Conservation (phyloP, 2,797 vertebrate species). For the Merluccius polli region DNA sequence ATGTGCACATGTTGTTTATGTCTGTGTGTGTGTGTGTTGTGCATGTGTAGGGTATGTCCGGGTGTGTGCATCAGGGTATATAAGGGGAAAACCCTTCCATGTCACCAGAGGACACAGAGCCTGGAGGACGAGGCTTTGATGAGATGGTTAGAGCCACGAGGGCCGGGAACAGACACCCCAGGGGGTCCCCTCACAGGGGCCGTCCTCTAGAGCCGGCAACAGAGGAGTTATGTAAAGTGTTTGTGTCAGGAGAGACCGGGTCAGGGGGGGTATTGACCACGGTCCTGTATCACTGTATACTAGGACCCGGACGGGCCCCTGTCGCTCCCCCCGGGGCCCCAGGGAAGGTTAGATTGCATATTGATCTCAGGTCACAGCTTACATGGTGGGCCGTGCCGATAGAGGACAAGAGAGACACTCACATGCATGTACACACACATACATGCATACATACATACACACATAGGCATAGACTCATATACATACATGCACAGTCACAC, state of each 20-base stretch:
- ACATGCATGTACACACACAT: not conserved
- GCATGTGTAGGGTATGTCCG: not conserved
- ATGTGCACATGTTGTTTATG: not conserved
- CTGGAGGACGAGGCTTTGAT: not conserved
- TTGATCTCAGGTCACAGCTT: constrained; percentile 69
- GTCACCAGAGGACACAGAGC: not conserved
- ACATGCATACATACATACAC: not conserved
- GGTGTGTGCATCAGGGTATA: not conserved
- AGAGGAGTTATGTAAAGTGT: constrained; percentile 65
- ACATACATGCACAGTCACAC: constrained; percentile 17
- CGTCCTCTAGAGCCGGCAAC: constrained; percentile 22
- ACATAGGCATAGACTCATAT: not conserved
- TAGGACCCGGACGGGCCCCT: constrained; percentile 2
- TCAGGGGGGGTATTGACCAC: constrained; percentile 52
- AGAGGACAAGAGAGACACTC: constrained; percentile 35
- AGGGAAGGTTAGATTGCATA: constrained; percentile 71
- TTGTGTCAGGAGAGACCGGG: constrained; percentile 39
- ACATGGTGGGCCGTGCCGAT: constrained; percentile 60
- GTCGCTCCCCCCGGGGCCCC: constrained; percentile 13
- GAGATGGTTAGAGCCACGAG: not conserved
- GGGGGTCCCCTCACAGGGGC: constrained; percentile 24
- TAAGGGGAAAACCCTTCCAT: not conserved
- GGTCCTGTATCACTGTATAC: constrained; percentile 48
- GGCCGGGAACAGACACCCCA: not conserved
- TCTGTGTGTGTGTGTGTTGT: not conserved